phyloP scores from a whole-genome alignment of 1,140 invertebrate species.

The Belonocnema kinseyi region DNA sequence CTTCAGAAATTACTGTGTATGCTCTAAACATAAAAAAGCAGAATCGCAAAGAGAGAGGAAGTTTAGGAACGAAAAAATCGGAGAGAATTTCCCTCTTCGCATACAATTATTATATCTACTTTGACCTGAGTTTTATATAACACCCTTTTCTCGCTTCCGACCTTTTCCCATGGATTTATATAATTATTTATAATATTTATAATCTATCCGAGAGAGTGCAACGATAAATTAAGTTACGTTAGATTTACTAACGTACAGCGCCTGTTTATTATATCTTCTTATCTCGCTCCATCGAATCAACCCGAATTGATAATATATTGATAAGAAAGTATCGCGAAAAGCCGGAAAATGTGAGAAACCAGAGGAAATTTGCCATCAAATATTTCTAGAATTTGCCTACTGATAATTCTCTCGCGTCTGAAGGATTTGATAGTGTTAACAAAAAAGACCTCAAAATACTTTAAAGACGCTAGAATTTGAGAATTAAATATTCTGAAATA shows the following conservation, averaged over 20 bases:
- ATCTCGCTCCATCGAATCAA: conserved; percentile 14
- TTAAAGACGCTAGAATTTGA: not conserved
- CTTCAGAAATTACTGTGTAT: conserved; percentile 26
- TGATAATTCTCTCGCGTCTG: not conserved
- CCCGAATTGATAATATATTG: not conserved
- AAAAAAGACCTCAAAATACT: conserved; percentile 5
- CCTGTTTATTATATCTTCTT: conserved; percentile 33
- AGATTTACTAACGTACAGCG: conserved; percentile 45
- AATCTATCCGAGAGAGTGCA: conserved; percentile 29
- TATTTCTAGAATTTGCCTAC: conserved; percentile 4
- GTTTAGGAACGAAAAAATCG: not conserved
- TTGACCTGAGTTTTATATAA: conserved; percentile 26
- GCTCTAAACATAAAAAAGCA: conserved; percentile 20
- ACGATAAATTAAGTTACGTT: conserved; percentile 42
- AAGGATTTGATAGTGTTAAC: not conserved
- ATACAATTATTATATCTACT: conserved; percentile 26
- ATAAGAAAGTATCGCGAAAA: not conserved
- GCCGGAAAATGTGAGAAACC: not conserved
- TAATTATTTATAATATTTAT: not conserved
- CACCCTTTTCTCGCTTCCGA: conserved; percentile 27
- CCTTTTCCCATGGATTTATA: conserved; percentile 11
- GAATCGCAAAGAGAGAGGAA: conserved; percentile 25
- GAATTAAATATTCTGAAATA: not conserved
- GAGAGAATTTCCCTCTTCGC: conserved; percentile 26
- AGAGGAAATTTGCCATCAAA: not conserved